A percentile compares a stretch with the other conserved stretches of the same genome.
Conservation (phyloP, 1,140 invertebrate species). For the Drosophila tristis region DNA sequence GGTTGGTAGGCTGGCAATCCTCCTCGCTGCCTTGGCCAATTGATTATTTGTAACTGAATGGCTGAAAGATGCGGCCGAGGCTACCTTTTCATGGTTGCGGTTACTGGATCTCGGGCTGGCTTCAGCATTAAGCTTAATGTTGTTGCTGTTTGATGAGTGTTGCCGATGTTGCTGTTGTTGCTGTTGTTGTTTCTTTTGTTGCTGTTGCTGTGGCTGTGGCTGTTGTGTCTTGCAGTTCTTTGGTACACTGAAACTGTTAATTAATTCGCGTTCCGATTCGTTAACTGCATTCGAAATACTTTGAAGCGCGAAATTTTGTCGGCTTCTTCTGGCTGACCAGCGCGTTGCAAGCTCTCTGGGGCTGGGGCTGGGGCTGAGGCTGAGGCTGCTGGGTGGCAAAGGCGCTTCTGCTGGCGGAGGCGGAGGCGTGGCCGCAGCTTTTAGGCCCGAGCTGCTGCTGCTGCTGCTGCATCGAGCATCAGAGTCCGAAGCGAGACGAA, state of each 20-base stretch:
- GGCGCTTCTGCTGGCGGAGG: background rate
- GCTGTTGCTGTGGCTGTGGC: conserved; percentile 26
- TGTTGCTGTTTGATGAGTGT: conserved; percentile 39
- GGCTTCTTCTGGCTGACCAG: conserved; percentile 40
- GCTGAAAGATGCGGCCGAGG: conserved; percentile 40
- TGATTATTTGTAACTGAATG: conserved; percentile 68
- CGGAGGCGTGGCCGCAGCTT: conserved; percentile 46
- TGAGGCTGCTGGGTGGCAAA: background rate
- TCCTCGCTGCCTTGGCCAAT: conserved; percentile 65
- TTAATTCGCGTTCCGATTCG: conserved; percentile 81
- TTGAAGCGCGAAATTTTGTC: conserved; percentile 78
- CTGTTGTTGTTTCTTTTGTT: conserved; percentile 7
- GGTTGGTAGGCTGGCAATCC: conserved; percentile 8
- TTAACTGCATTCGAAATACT: conserved; percentile 77
- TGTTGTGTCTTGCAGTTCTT: conserved; percentile 65
- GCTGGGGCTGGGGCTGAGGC: background rate
- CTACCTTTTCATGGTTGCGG: conserved; percentile 79
- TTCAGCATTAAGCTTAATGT: conserved; percentile 42
- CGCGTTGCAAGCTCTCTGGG: conserved; percentile 40
- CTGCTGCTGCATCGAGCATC: conserved; percentile 51
- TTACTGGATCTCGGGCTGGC: conserved; percentile 41
- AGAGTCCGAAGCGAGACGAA: conserved; percentile 31
- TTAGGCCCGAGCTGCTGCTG: conserved; percentile 10
- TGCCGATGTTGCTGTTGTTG: conserved; percentile 22
- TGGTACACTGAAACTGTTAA: conserved; percentile 81